Base-by-base conservation (phyloP, 2,113 vertebrate species). In the Cebus imitator region DNA sequence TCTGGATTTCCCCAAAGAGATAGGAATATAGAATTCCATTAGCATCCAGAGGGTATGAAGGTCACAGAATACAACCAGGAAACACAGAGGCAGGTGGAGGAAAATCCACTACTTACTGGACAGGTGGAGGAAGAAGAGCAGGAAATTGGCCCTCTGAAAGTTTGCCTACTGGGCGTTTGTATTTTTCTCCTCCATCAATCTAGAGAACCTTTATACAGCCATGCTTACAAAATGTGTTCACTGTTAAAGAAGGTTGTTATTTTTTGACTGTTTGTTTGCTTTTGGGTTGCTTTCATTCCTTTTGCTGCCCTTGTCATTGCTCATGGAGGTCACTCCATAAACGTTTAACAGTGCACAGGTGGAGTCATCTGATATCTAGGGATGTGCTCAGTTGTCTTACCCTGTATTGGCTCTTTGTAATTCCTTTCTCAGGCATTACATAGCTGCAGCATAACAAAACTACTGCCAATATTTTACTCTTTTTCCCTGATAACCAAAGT, bases 281-380 rank as follows among this genome's bases (percentile, higher is more conserved):
- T 25, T 50, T 8, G 37, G 37, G 37, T 40, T 40, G 16, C 32
- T 45, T 10, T 35, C 0, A 0, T 35, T 37, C 35, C 9, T 17
- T 80, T 35, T 30, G 37, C 55, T 72, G 52, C 25, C 52, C 13
- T 6, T 4, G 5, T 82, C 2, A 16, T 0, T 48, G 4, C 55
- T 61, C 0, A 2, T 3, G 0, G 3, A 72, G 20, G n/a, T 48
- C 1, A 0, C 27, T 23, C 25, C n/a, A 7, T 0, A 0, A 23
- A 1, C 17, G 37, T 25, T 12, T 30, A 37, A 4, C 21, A 21
- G 20, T 6, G 12, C 27, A 1, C 2, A 2, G 37, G 18, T 27
- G 27, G 40, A 79, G 16, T n/a, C 27, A 85, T 35, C 43, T 3
- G 2, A 23, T 12, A 94, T 35, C 8, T 21, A 35, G n/a, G 4